phyloP scores from a whole-genome alignment of 92 coral and sea anemone species.

The Umimayanthus chanpuru region DNA sequence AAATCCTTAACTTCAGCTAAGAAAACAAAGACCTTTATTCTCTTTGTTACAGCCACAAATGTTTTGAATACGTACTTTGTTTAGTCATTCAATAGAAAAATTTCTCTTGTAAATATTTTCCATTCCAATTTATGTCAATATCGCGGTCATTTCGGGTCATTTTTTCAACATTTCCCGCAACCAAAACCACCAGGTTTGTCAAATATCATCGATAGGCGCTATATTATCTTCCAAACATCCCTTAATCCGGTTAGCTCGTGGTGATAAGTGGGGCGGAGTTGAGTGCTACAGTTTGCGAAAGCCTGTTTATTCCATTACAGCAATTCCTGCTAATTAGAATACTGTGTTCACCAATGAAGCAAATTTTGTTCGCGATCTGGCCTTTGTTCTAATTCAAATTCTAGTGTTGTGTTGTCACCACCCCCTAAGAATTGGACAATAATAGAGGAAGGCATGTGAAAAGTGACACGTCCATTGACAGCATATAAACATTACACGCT shows the following conservation, averaged over 20 bases:
- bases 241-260: conserved; percentile 61
- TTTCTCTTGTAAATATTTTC: conserved; percentile 87
- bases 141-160: conserved; percentile 62
- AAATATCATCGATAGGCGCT: conserved; percentile 42
- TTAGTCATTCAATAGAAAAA: conserved; percentile 76
- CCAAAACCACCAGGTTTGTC: conserved; percentile 53
- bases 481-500: conserved; percentile 43
- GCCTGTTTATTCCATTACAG: conserved; percentile 75
- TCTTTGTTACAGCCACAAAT: conserved; percentile 69
- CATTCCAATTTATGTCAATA: conserved; percentile 88
- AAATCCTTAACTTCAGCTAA: conserved; percentile 85
- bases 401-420: conserved; percentile 69
- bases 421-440: conserved; percentile 65
- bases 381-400: conserved; percentile 77
- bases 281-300: conserved; percentile 71
- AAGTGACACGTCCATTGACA: conserved; percentile 57
- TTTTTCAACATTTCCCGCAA: conserved; percentile 58
- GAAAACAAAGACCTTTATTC: conserved; percentile 88
- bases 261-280: conserved; percentile 90
- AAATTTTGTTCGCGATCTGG: conserved; percentile 73
- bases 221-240: conserved; percentile 46
- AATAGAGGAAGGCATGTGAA: conserved; percentile 54
- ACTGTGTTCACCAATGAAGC: conserved; percentile 69
- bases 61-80: conserved; percentile 88
- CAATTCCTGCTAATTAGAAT: conserved; percentile 84